These are phyloP conservation scores for Oscheius sp. DNA, from an alignment of 2,888 invertebrate genomes.

Conservation along the genomic window DNA sequence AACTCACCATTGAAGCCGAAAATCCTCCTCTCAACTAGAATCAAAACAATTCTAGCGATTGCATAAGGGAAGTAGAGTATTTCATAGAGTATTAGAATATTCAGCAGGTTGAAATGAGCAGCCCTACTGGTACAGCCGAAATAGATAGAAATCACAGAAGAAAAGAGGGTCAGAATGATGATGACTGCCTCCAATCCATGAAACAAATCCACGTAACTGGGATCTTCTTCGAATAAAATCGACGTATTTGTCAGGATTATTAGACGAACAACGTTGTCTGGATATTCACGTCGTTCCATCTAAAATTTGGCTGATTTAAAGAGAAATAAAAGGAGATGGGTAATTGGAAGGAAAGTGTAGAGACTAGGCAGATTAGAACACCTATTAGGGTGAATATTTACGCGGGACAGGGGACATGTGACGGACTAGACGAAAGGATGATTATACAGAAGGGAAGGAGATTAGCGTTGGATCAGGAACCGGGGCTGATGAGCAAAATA, in stretches of 20 bases:
- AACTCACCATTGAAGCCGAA: constrained; percentile 1
- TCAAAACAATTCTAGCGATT: constrained; percentile 4
- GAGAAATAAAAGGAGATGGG: no score
- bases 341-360: no score
- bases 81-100: constrained; percentile 13
- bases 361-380: no score
- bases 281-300: constrained; percentile 24
- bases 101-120: constrained; percentile 17
- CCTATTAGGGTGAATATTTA: no score
- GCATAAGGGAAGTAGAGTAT: constrained; percentile 11
- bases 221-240: neutral
- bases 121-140: constrained; percentile 17
- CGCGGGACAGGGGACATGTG: no score
- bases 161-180: neutral
- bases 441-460: no score
- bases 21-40: neutral
- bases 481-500: no score
- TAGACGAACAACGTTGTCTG: neutral
- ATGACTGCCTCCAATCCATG: neutral
- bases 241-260: constrained; percentile 12
- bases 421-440: no score
- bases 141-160: constrained; percentile 10
- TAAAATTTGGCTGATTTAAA: neutral
- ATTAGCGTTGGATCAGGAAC: no score
- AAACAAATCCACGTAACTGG: neutral